Evolutionary conservation across 2,888 invertebrate species (phyloP).

Genomic region (Rhamphomyia laevipes): DNA sequence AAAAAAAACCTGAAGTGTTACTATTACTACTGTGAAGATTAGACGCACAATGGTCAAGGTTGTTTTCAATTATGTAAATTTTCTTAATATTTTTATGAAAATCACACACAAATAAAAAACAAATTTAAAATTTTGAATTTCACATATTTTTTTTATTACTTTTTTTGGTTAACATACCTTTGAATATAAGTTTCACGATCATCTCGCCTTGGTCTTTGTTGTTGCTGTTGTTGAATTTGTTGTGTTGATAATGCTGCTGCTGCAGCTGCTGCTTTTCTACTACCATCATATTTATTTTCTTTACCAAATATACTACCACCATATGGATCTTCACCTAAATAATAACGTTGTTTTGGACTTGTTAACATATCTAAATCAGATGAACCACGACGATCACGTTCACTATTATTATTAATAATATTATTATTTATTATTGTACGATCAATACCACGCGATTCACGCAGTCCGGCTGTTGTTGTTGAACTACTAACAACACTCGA

Average conservation of each 20-base stretch:
- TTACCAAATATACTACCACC: constrained; percentile 71
- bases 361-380: constrained; percentile 28
- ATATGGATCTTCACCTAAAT: constrained; percentile 78
- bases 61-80: no score
- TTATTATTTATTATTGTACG: no score
- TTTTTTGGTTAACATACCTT: constrained; percentile 35
- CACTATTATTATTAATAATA: constrained; percentile 8
- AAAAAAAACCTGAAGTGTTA: no score
- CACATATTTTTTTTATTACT: no score
- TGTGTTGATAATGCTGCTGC: constrained; percentile 16
- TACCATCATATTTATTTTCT: constrained; percentile 56
- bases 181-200: constrained; percentile 29
- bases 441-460: constrained; percentile 13
- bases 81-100: no score
- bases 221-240: constrained; percentile 13
- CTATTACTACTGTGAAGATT: no score
- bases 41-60: no score
- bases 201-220: constrained; percentile 13
- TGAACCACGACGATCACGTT: constrained; percentile 17
- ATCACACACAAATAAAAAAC: no score
- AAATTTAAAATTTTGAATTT: no score
- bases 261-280: constrained; percentile 3
- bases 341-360: constrained; percentile 64
- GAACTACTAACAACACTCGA: constrained; percentile 21
- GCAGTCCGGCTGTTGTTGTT: constrained; percentile 19